Evolutionary conservation across 2,113 vertebrate genomes (phyloP).

Genomic region (Notechis scutatus): DNA sequence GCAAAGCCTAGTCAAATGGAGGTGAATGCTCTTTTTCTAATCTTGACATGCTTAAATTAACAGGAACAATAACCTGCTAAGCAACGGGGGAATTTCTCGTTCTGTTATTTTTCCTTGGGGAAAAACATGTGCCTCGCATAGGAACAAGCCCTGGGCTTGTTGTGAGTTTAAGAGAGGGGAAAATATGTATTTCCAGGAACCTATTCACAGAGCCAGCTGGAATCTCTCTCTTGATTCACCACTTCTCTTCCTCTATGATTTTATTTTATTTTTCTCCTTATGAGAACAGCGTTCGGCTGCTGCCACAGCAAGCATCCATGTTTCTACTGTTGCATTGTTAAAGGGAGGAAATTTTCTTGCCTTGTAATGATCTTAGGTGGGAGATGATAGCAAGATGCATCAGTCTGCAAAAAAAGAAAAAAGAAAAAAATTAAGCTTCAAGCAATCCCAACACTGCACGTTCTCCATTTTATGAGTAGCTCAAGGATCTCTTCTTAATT

Average conservation of each 20-base stretch:
- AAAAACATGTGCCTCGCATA: not conserved
- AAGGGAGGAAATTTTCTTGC: not conserved
- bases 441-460: no score
- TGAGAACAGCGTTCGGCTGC: not conserved
- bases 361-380: not conserved
- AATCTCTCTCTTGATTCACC: not conserved
- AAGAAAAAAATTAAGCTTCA: not conserved
- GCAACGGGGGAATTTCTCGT: not conserved
- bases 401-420: rapidly evolving
- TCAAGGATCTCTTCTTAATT: not conserved
- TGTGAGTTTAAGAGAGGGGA: not conserved
- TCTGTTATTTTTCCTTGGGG: not conserved
- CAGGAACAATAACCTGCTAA: not conserved
- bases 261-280: not conserved
- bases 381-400: not conserved
- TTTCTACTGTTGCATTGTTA: not conserved
- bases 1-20: not conserved
- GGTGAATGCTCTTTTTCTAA: not conserved
- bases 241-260: not conserved
- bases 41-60: not conserved
- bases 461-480: not conserved
- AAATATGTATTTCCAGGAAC: not conserved
- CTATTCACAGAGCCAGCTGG: not conserved
- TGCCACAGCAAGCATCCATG: not conserved
- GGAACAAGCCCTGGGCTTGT: not conserved